Evolutionary conservation across 1,140 invertebrate genomes (phyloP).

Genomic region (Holotrichia oblita): DNA sequence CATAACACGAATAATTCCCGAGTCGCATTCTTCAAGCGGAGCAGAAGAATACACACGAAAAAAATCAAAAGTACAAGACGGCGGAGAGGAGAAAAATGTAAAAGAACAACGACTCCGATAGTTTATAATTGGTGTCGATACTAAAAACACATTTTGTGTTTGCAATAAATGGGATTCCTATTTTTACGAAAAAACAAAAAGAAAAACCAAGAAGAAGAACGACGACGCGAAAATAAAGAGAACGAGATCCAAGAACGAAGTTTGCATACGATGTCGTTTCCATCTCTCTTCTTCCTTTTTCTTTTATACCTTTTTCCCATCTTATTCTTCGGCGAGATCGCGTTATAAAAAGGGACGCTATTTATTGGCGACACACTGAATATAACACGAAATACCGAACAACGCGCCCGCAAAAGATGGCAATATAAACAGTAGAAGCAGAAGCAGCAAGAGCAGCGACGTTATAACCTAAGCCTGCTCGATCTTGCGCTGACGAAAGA

Average conservation of each 20-base stretch:
- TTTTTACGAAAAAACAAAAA: background rate
- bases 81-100: background rate
- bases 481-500: background rate
- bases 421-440: background rate
- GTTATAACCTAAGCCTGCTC: background rate
- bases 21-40: background rate
- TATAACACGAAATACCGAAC: slow-evolving; percentile 60
- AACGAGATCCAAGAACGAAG: background rate
- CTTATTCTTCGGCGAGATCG: background rate
- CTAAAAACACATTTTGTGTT: slow-evolving; percentile 40
- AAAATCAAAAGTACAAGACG: background rate
- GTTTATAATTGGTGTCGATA: slow-evolving; percentile 40
- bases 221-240: background rate
- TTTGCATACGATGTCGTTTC: background rate
- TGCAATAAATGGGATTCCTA: slow-evolving; percentile 40
- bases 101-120: slow-evolving; percentile 20
- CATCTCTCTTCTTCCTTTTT: too few species aligned
- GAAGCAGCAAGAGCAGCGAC: background rate
- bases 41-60: background rate
- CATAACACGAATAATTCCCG: slow-evolving; percentile 7
- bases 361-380: slow-evolving; percentile 53
- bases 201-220: slow-evolving; percentile 7
- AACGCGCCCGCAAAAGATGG: background rate
- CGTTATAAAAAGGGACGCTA: slow-evolving; percentile 45
- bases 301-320: background rate